Base-by-base conservation (phyloP, 2,888 invertebrate genomes). In the Teleogryllus oceanicus region DNA sequence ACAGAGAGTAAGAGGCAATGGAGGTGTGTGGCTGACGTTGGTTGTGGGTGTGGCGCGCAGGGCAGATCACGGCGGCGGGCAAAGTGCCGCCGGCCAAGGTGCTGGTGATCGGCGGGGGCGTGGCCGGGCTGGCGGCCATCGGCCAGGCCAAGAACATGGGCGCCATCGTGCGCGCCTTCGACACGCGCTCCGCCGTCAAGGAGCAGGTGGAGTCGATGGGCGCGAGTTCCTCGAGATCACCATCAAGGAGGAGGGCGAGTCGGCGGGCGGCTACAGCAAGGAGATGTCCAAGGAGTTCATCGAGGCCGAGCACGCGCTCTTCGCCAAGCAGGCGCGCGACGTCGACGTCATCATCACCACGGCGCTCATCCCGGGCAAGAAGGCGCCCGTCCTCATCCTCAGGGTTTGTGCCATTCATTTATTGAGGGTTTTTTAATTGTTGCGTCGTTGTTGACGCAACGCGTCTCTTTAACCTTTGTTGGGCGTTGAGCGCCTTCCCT, bases 41-140 rank as follows among this genome's bases (percentile, higher is more conserved):
- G 37, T 16, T 50, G 75, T 4, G 24, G 24, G 76, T 1, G 50
- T 78, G 21, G 24, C 2, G 37, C 83, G n/a, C 84, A 93, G 94
- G 94, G 84, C 96, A 96, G 88, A 96, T 96, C 87, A 96, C 96
- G 16, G 96, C 96, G 0, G 96, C 96, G 8, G 96, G 94, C n/a
- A n/a, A n/a, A n/a, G n/a, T n/a, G 37, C 96, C 96, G 0, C 96
- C 96, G 11, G 95, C 95, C 79, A 95, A 96, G 86, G 93, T 96
- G 83, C 88, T 96, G 83, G 93, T 96, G 74, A 92, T 96, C 84
- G 96, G 96, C 82, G 96, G 95, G n/a, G 96, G 96, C 79, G 96
- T 96, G 77, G 96, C 96, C 75, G 96, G 96, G 77, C 88, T 96
- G 83, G 93, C 95, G 50, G 95, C 96, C 49, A 92, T 94, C 79